A percentile compares a stretch with the other conserved stretches of the same genome.
Conservation (phyloP, 2,113 vertebrate species). For the Parus major region DNA sequence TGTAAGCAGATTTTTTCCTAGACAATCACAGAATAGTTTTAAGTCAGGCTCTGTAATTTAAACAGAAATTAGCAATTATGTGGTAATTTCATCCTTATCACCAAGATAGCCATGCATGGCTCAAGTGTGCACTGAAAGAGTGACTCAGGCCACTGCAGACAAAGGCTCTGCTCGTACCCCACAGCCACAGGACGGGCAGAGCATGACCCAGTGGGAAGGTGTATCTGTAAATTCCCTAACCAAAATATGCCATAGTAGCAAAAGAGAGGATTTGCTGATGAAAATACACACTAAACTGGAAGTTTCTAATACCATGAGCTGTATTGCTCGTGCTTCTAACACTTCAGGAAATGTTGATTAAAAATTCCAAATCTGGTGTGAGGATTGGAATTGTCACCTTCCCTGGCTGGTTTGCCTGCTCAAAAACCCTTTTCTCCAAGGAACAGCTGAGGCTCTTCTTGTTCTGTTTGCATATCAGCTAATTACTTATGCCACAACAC, state of each 20-base stretch:
- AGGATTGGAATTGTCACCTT: background rate
- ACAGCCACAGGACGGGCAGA: background rate
- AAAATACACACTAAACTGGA: background rate
- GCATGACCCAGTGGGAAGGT: background rate
- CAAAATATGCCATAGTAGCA: background rate
- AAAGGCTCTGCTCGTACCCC: background rate
- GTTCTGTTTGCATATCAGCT: background rate
- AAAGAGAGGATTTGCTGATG: background rate
- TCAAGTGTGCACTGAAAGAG: background rate
- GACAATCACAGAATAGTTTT: slow-evolving; percentile 9
- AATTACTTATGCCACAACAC: background rate
- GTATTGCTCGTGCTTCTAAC: background rate
- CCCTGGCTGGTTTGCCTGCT: background rate
- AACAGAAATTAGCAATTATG: background rate
- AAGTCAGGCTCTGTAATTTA: background rate
- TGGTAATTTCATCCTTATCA: slow-evolving; percentile 1
- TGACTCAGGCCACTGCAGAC: background rate
- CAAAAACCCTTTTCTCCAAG: background rate
- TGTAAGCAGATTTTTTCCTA: background rate
- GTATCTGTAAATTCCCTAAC: background rate
- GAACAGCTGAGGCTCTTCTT: background rate
- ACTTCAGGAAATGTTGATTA: background rate
- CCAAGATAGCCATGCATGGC: background rate
- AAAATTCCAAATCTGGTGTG: background rate
- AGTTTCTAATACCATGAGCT: background rate